These are phyloP conservation scores for Diploptera punctata DNA, from an alignment of 2,888 invertebrate genomes.

Conservation along the genomic window DNA sequence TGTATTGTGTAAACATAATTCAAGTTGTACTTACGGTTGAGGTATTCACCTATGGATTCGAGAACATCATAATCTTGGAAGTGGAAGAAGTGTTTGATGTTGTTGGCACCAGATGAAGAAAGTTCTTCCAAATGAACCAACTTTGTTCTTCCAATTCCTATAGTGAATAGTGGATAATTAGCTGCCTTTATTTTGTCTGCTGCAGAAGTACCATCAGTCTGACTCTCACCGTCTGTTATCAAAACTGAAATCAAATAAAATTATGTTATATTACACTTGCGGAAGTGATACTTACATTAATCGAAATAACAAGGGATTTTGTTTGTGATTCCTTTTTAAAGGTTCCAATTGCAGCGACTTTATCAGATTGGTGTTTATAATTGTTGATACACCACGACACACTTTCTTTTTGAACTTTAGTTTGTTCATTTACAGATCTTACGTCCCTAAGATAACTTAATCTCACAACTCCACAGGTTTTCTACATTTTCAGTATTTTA, in stretches of 20 bases:
- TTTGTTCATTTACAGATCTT: no score
- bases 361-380: no score
- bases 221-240: conserved; percentile 1
- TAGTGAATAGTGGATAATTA: neutral
- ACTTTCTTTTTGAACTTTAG: no score
- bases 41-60: conserved; percentile 1
- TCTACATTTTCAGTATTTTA: no score
- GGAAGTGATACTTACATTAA: no score
- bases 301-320: no score
- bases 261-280: neutral
- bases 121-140: neutral
- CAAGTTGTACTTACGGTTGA: conserved; percentile 24
- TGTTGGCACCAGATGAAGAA: neutral
- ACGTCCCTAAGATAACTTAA: no score
- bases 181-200: neutral
- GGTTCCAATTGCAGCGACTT: no score
- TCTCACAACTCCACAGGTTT: no score
- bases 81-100: conserved; percentile 19
- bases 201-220: neutral
- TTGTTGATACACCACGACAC: no score
- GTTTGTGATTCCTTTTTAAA: no score
- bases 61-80: neutral
- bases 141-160: neutral
- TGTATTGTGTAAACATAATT: no score
- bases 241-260: neutral